These are phyloP conservation scores for Linurgus olivaceus DNA, from an alignment of 2,797 vertebrate genomes.

Conservation along the genomic window DNA sequence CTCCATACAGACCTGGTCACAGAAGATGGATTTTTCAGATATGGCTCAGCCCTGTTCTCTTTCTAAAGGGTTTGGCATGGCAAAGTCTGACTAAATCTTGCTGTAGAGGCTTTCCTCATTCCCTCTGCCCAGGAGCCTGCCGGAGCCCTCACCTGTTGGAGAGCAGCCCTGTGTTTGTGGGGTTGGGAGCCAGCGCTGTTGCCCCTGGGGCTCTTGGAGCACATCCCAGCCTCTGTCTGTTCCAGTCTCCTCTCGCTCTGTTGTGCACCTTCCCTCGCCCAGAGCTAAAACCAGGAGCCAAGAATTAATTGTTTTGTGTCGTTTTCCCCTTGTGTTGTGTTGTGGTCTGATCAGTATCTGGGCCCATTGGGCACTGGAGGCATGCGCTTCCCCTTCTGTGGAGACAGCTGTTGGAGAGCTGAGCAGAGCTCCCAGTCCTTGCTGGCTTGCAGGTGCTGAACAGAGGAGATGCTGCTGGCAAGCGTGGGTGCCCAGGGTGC, in stretches of 20 bases:
- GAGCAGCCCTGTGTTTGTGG: constrained; percentile 37
- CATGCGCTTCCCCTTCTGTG: background rate
- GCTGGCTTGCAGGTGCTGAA: accelerated
- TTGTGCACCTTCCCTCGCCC: constrained; percentile 55
- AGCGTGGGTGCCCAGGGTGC: accelerated
- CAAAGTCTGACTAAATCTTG: background rate
- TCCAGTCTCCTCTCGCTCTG: constrained; percentile 31
- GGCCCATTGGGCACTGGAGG: constrained; percentile 11
- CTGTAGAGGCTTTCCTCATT: background rate
- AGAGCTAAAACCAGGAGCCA: constrained; percentile 46
- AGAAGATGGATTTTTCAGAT: background rate
- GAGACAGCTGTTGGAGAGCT: background rate
- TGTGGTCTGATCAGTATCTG: constrained; percentile 50
- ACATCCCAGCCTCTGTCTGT: constrained; percentile 30
- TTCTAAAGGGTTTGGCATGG: background rate
- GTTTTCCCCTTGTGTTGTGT: background rate
- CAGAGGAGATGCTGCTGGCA: accelerated
- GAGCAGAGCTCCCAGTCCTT: too few species aligned
- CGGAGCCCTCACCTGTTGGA: constrained; percentile 68
- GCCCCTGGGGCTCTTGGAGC: constrained; percentile 64
- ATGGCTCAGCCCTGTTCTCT: background rate
- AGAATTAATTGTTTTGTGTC: constrained; percentile 50
- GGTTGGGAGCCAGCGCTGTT: constrained; percentile 53
- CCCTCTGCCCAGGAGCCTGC: background rate
- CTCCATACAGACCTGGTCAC: accelerated